phyloP scores from a whole-genome alignment of 2,888 invertebrate species.

The Deilephila porcellus region DNA sequence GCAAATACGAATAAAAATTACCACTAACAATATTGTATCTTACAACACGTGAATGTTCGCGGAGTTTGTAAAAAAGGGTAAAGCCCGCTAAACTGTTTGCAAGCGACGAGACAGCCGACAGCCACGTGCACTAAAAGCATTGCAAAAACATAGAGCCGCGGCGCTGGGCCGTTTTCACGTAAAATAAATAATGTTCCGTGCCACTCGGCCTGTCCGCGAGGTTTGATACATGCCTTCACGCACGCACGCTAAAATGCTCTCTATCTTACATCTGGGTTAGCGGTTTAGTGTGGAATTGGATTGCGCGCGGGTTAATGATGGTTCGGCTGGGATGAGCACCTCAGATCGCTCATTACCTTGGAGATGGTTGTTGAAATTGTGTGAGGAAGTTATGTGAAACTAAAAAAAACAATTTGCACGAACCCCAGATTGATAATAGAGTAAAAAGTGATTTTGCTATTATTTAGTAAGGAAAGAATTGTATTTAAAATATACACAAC shows the following conservation, averaged over 20 bases:
- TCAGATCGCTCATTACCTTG: no score
- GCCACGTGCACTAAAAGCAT: slow-evolving; percentile 63
- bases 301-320: background rate
- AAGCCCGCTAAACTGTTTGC: slow-evolving; percentile 77
- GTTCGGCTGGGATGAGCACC: no score
- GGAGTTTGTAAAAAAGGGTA: slow-evolving; percentile 52
- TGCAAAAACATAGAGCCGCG: slow-evolving; percentile 54
- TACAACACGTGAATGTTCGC: slow-evolving; percentile 34
- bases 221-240: slow-evolving; percentile 56
- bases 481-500: no score
- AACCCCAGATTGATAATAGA: no score
- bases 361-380: no score
- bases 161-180: slow-evolving; percentile 59
- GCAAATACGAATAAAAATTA: background rate
- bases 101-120: slow-evolving; percentile 57
- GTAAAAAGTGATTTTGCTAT: no score
- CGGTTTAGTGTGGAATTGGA: background rate
- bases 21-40: slow-evolving; percentile 2
- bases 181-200: slow-evolving; percentile 81
- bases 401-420: no score
- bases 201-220: slow-evolving; percentile 60
- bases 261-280: slow-evolving; percentile 31
- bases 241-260: slow-evolving; percentile 53
- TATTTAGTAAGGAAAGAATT: no score
- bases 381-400: no score